Evolutionary conservation across 1,140 invertebrate species (phyloP), one percentile per base, ranked within the genome.

Genomic region (Bathynomus jamesi): DNA sequence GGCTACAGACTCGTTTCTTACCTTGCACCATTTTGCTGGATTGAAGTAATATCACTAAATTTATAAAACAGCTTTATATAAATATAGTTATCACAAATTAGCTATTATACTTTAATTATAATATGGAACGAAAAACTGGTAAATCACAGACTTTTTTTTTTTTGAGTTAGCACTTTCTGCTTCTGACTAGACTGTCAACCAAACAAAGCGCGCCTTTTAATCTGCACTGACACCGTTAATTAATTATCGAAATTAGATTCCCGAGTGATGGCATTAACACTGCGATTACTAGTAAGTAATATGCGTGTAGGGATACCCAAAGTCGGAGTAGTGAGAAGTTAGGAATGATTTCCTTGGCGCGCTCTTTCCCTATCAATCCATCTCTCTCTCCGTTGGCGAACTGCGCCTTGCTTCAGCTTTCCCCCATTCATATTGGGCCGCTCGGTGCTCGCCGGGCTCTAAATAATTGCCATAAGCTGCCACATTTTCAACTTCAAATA

Each of bases 331-430:
- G 70, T 71, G 73, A 75, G 71, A 61, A 71, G 60, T 65, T 60
- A 63, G 61, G 70, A 74, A 71, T 46, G 65, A 64, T 66, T 69
- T 65, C 40, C 67, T 62, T 32, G 69, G 73, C 67, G 69, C 69
- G 60, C 70, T 53, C 32, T 53, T 25, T 40, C 67, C 73, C 73
- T 75, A 75, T 75, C 73, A 71, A 71, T 71, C 73, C 73, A 75
- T 75, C 32, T 71, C 73, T 74, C 69, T 74, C 68, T 75, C 65
- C 71, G 32, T 61, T 75, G 73, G 73, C 73, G 73, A 75, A 75
- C 73, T 75, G 73, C 73, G 70, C 65, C 69, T 2, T 2, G 28
- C 3, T 0, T 11, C 30, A 61, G 61, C 68, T 40, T 61, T 46
- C 64, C 25, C 5, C 65, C n/a, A 32, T 28, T 68, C 29, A 75